phyloP scores from a whole-genome alignment of 2,113 vertebrate genomes.

The Todiramphus chloris region DNA sequence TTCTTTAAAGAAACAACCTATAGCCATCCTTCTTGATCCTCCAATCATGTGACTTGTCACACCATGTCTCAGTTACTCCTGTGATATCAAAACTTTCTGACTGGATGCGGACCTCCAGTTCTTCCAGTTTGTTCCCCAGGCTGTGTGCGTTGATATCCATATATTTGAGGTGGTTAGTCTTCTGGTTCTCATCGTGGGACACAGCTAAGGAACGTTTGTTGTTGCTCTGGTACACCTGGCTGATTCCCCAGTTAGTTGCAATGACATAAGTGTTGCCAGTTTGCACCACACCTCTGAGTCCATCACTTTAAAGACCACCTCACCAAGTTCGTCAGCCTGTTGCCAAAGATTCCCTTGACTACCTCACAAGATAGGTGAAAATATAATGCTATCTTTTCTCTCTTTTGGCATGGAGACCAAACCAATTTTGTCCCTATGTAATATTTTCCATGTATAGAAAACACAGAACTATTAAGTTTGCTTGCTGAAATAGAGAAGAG shows the following conservation, averaged over 20 bases:
- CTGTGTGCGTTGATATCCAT: not conserved
- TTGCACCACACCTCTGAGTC: fast-evolving
- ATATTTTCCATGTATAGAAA: not conserved
- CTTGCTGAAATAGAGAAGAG: not conserved
- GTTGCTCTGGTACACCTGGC: not conserved
- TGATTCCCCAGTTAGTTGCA: not conserved
- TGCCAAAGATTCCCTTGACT: not conserved
- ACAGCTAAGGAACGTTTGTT: not conserved
- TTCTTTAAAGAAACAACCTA: not conserved
- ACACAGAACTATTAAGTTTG: not conserved
- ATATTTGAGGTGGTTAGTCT: not conserved
- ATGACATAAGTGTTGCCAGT: fast-evolving
- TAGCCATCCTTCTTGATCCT: not conserved
- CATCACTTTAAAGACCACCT: not conserved
- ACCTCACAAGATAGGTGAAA: not conserved
- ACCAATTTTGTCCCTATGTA: not conserved
- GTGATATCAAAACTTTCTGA: not conserved
- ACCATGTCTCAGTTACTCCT: not conserved
- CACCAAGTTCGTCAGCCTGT: not conserved
- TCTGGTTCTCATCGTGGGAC: not conserved
- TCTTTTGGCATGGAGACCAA: not conserved
- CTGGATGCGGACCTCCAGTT: not conserved
- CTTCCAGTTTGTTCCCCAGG: not conserved
- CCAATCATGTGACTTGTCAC: not conserved
- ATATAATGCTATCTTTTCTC: not conserved